Conservation (phyloP, 2,797 vertebrate species). For the Xiphophorus birchmanni region DNA sequence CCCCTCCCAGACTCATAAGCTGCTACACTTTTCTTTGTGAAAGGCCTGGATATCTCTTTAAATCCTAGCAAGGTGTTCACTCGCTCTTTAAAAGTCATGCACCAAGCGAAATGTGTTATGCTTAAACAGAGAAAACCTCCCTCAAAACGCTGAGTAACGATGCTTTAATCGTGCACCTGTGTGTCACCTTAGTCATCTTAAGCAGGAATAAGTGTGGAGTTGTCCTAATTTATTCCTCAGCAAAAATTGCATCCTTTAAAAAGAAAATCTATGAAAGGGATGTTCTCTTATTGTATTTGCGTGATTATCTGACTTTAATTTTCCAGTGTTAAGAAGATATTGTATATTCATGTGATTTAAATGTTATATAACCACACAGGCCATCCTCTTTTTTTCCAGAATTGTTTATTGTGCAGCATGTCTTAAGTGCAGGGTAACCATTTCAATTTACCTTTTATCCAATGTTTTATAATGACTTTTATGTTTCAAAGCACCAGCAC, state of each 20-base stretch:
- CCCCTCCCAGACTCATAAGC: not conserved
- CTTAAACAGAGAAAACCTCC: not conserved
- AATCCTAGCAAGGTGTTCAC: not conserved
- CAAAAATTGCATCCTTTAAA: not conserved
- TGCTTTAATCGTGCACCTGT: not conserved
- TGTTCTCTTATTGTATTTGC: not conserved
- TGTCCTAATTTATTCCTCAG: not conserved
- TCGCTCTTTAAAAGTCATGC: not conserved
- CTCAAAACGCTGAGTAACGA: not conserved
- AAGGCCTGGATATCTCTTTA: not conserved
- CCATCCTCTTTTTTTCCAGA: not conserved
- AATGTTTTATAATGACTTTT: slow-evolving; percentile 15
- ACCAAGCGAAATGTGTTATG: not conserved
- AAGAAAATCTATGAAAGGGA: not conserved
- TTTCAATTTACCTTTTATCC: not conserved
- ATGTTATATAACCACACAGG: not conserved
- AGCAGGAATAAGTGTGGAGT: not conserved
- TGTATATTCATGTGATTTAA: not conserved
- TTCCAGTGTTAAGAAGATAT: not conserved
- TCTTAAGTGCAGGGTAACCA: not conserved
- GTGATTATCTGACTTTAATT: not conserved
- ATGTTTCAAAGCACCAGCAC: slow-evolving; percentile 14
- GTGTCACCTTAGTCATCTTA: not conserved
- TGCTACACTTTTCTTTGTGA: not conserved
- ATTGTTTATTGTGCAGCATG: not conserved